Evolutionary conservation across 2,797 vertebrate species (phyloP).

Genomic region (Anguilla pacifica): DNA sequence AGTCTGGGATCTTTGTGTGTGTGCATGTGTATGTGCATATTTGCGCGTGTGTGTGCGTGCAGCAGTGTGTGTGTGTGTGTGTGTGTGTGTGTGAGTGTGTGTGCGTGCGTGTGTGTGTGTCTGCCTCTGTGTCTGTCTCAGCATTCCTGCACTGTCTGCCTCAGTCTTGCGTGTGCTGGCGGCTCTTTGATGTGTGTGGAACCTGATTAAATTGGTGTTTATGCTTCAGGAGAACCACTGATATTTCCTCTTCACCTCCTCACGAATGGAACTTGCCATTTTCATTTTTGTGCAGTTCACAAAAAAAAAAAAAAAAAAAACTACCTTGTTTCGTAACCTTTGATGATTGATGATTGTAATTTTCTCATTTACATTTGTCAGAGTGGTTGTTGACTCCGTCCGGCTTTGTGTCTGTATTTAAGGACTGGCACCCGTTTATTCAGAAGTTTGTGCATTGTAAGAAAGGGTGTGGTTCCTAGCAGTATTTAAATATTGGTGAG

Average conservation of each 20-base stretch:
- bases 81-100: not conserved
- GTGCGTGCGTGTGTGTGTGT: not conserved
- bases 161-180: not conserved
- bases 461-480: too few species aligned
- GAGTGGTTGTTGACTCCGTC: not conserved
- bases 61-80: not conserved
- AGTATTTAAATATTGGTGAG: too few species aligned
- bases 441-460: not conserved
- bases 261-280: not conserved
- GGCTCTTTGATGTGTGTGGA: not conserved
- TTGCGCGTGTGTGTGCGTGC: not conserved
- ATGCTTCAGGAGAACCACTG: conserved; percentile 10
- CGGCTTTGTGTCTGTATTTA: not conserved
- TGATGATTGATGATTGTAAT: not conserved
- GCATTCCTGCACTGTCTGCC: not conserved
- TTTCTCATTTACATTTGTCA: not conserved
- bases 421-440: not conserved
- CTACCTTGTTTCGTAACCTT: not conserved
- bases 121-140: not conserved
- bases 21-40: not conserved
- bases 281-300: not conserved
- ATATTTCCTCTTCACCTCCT: not conserved
- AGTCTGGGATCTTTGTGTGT: not conserved
- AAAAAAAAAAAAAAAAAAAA: too few species aligned
- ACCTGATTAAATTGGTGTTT: conserved; percentile 19